Percentiles rank a stretch among this genome's conserved stretches.
phyloP scores from a whole-genome alignment of 2,113 vertebrate species.

The Mungos mungo region DNA sequence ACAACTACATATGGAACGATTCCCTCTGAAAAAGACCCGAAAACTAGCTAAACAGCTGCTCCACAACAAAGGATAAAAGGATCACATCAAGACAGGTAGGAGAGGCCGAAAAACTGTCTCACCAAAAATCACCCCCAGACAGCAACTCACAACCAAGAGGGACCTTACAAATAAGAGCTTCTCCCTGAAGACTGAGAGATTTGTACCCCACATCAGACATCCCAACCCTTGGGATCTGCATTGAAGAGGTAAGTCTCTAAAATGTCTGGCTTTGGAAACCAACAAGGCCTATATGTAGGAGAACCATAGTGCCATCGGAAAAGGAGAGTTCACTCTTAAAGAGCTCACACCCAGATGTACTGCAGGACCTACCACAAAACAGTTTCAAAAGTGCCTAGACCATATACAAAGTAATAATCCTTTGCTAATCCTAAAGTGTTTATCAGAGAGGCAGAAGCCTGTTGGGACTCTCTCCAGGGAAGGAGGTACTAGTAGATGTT shows the following conservation, averaged over 20 bases:
- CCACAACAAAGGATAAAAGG: not conserved
- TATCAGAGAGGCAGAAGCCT: not conserved
- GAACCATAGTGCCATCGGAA: not conserved
- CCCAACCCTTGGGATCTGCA: not conserved
- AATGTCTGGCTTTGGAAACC: not conserved
- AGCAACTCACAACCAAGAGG: not conserved
- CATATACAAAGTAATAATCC: not conserved
- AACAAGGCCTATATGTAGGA: not conserved
- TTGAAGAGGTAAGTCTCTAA: not conserved
- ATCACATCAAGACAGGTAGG: not conserved
- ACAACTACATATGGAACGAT: not conserved
- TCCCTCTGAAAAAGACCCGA: not conserved
- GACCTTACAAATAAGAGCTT: not conserved
- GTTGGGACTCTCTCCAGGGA: not conserved
- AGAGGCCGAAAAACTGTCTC: not conserved
- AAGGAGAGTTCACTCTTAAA: not conserved
- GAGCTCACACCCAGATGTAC: not conserved
- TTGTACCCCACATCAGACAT: not conserved
- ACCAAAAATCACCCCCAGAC: not conserved
- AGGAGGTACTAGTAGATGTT: not conserved
- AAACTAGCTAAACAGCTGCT: not conserved
- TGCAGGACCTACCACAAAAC: not conserved
- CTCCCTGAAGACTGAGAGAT: not conserved
- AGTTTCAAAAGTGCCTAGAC: not conserved
- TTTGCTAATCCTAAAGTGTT: not conserved